A percentile compares a stretch with the other conserved stretches of the same genome.
Evolutionary conservation across 2,113 vertebrate genomes (phyloP).

Genomic region (Percopsis transmontana): DNA sequence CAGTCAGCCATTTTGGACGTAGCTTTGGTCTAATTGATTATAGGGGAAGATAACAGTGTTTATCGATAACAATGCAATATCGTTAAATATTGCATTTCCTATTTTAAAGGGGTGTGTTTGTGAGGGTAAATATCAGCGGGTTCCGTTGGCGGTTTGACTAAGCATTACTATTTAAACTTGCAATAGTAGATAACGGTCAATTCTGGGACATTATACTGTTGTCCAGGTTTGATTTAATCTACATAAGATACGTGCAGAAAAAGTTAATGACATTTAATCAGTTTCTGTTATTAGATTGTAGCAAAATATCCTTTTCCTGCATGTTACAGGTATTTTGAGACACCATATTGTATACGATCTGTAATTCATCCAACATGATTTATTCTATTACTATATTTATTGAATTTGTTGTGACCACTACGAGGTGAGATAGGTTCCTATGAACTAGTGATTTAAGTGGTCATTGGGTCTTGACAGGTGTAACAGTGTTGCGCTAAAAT

Average conservation of each 20-base stretch:
- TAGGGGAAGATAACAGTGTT: background rate
- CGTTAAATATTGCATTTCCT: too few species aligned
- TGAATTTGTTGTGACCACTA: conserved; percentile 36
- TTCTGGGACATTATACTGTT: background rate
- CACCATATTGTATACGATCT: conserved; percentile 9
- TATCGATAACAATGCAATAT: background rate
- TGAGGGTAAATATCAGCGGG: background rate
- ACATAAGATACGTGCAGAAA: background rate
- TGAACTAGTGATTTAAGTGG: background rate
- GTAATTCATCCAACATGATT: conserved; percentile 4
- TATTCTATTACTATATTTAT: conserved; percentile 18
- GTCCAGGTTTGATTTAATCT: background rate
- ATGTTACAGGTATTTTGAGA: conserved; percentile 11
- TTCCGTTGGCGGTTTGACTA: background rate
- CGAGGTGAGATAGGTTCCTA: background rate
- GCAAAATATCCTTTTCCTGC: conserved; percentile 11
- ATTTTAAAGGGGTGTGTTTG: background rate
- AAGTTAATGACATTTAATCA: too few species aligned
- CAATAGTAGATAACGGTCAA: background rate
- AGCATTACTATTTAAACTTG: too few species aligned
- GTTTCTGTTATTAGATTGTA: too few species aligned
- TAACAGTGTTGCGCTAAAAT: background rate
- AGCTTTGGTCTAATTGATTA: conserved; percentile 12
- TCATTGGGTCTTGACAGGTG: background rate
- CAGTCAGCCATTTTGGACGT: background rate